Evolutionary conservation across 2,797 vertebrate species (phyloP), one percentile per base, ranked within the genome.

Genomic region (Oreochromis mossambicus): DNA sequence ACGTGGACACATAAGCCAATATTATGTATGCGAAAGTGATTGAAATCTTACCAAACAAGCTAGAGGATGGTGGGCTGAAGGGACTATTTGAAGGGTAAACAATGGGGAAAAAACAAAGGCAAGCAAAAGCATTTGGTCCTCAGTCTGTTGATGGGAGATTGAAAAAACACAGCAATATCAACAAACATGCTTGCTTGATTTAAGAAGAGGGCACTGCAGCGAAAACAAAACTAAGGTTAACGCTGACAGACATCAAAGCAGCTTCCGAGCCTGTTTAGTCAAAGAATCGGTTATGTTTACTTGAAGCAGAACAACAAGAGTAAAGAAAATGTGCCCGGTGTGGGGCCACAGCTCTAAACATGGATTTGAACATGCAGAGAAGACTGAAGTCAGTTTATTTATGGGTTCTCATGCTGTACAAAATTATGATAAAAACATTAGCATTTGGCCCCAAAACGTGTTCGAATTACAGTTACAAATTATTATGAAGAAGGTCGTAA

Each of bases 341-440:
- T 75, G 76, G 51, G 77, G 43, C 43, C 48, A 75, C 80, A 68
- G 24, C 76, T 81, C 29, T 8, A 68, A 79, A 90, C 78, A 90
- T 82, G 76, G 84, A 86, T 81, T 54, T 80, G 73, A 92, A 88
- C 89, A 81, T 90, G 88, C 92, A 87, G 82, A 92, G 87, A 88
- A 94, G 89, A 94, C 93, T 93, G 83, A 89, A 92, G 88, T 89
- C 12, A 80, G 88, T 95, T 96, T 95, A 95, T 96, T 95, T 82
- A 77, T 90, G 86, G 73, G 82, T 90, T 93, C 81, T 88, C 95
- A 96, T 97, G 96, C 96, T 95, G 93, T 96, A 97, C 91, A 96
- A 96, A 97, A 96, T 92, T 66, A 95, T 91, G 91, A 94, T 91
- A 95, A 94, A 96, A 95, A 93, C 92, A 92, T 92, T 91, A 90